These are phyloP conservation scores for Theretra japonica DNA, from an alignment of 2,888 invertebrate species.

Conservation along the genomic window DNA sequence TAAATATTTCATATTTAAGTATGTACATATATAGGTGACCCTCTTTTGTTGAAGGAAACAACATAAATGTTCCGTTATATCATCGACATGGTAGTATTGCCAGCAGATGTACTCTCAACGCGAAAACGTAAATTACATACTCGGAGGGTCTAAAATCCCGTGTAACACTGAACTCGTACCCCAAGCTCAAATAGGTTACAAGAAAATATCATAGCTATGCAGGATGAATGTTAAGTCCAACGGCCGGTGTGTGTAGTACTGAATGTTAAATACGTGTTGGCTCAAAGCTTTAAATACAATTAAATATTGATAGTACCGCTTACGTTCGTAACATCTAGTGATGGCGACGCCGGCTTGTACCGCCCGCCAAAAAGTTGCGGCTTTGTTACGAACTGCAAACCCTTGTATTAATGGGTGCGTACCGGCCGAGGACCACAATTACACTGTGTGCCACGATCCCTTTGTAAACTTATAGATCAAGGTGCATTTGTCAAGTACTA, in stretches of 20 bases:
- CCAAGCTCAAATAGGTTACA: not conserved
- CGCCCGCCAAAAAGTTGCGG: conserved; percentile 48
- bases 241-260: not conserved
- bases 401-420: conserved; percentile 30
- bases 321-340: conserved; percentile 43
- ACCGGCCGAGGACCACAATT: conserved; percentile 47
- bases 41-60: not conserved
- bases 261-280: not conserved
- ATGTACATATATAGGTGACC: not conserved
- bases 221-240: conserved; percentile 6
- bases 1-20: too few species aligned
- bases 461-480: conserved; percentile 25
- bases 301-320: conserved; percentile 36
- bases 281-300: conserved; percentile 33
- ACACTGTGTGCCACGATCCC: conserved; percentile 37
- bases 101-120: not conserved
- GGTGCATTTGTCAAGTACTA: conserved; percentile 1
- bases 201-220: conserved; percentile 14
- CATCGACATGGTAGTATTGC: not conserved
- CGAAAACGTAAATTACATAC: not conserved
- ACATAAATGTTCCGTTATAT: not conserved
- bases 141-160: not conserved
- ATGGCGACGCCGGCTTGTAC: conserved; percentile 36
- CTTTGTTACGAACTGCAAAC: conserved; percentile 43
- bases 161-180: not conserved